Evolutionary conservation across 2,888 invertebrate species (phyloP).

Genomic region (Cyrtodaria siliqua): DNA sequence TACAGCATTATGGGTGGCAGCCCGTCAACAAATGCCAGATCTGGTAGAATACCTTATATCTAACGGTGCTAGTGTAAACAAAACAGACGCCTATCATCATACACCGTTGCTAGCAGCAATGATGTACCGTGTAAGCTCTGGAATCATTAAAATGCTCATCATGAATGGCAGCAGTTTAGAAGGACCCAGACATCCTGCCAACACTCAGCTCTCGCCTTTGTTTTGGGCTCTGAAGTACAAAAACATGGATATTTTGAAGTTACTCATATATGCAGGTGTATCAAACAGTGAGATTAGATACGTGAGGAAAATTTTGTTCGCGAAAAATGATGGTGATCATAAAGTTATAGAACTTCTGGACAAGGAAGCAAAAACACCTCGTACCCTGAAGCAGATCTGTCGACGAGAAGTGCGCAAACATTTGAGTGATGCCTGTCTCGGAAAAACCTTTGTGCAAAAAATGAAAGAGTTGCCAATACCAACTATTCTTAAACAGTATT

Average conservation of each 20-base stretch:
- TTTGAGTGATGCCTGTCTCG: constrained; percentile 68
- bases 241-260: constrained; percentile 76
- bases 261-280: constrained; percentile 76
- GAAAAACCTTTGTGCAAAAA: constrained; percentile 74
- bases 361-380: constrained; percentile 71
- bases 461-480: constrained; percentile 75
- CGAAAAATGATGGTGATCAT: constrained; percentile 70
- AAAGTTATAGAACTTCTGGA: constrained; percentile 73
- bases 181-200: constrained; percentile 70
- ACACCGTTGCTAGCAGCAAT: constrained; percentile 81
- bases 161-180: constrained; percentile 78
- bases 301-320: constrained; percentile 71
- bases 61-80: constrained; percentile 82
- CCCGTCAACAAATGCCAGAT: constrained; percentile 78
- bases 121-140: constrained; percentile 79
- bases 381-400: constrained; percentile 76
- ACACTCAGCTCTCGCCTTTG: constrained; percentile 76
- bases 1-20: constrained; percentile 80
- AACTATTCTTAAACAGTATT: constrained; percentile 73
- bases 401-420: constrained; percentile 69
- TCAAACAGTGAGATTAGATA: constrained; percentile 75
- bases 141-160: constrained; percentile 78
- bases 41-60: constrained; percentile 78
- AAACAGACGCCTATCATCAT: constrained; percentile 81
- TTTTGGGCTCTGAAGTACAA: constrained; percentile 81